Percentiles rank a stretch among this genome's conserved stretches.
These are phyloP conservation scores for Drosophila stalkeri DNA, from an alignment of 2,888 invertebrate genomes.

Conservation along the genomic window DNA sequence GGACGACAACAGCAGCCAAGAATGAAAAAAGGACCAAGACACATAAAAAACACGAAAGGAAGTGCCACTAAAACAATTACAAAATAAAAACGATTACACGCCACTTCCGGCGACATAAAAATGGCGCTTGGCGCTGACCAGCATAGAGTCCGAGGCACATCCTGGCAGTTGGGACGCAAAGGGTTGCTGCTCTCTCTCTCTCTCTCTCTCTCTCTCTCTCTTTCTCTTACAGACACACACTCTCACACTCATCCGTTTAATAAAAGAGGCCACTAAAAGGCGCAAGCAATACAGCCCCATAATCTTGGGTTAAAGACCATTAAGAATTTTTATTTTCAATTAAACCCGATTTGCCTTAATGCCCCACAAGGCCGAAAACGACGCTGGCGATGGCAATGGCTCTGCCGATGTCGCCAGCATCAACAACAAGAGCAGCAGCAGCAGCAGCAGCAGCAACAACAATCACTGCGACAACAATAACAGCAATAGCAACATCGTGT, in stretches of 20 bases:
- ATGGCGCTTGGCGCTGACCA: slow-evolving; percentile 71
- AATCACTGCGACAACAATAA: slow-evolving; percentile 33
- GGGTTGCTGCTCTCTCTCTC: slow-evolving; percentile 29
- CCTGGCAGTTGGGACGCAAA: slow-evolving; percentile 38
- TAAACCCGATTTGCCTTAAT: slow-evolving; percentile 82
- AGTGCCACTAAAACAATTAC: slow-evolving; percentile 81
- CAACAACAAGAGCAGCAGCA: slow-evolving; percentile 38
- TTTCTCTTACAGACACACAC: background rate
- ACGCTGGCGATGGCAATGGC: slow-evolving; percentile 39
- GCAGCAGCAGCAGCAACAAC: slow-evolving; percentile 30
- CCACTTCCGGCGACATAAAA: slow-evolving; percentile 80
- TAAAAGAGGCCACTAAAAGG: slow-evolving; percentile 78
- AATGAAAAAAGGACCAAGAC: slow-evolving; percentile 53
- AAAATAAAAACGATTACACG: slow-evolving; percentile 81
- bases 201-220: background rate
- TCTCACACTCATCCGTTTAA: slow-evolving; percentile 54
- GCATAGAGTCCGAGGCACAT: slow-evolving; percentile 26
- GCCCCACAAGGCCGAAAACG: slow-evolving; percentile 80
- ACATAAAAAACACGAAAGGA: slow-evolving; percentile 81
- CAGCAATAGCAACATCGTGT: slow-evolving; percentile 47
- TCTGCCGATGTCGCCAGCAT: slow-evolving; percentile 55
- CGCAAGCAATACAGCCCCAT: slow-evolving; percentile 74
- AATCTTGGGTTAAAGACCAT: slow-evolving; percentile 82
- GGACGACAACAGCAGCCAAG: slow-evolving; percentile 37
- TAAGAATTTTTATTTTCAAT: slow-evolving; percentile 83